Conservation (phyloP, 2,888 invertebrate species). For the Alloplasta piceator region DNA sequence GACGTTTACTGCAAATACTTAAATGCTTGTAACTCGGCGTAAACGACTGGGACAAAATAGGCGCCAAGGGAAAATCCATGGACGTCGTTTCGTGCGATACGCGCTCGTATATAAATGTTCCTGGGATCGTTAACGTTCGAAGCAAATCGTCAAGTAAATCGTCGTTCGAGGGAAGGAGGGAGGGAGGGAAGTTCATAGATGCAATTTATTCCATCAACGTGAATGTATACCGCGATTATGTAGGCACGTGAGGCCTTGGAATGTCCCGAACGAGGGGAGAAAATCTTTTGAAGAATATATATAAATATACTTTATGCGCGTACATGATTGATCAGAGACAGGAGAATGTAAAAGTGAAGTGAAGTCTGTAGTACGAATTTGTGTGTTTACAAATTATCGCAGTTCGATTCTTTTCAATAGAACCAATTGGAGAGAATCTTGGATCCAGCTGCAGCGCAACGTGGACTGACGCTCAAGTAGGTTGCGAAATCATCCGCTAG, state of each 20-base stretch:
- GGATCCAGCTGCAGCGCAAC: too few species aligned
- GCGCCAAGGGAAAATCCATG: slow-evolving; percentile 2
- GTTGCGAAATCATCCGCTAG: too few species aligned
- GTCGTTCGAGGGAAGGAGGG: not conserved
- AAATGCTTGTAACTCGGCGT: not conserved
- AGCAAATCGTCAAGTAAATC: not conserved
- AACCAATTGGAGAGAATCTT: too few species aligned
- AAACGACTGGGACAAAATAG: slow-evolving; percentile 2
- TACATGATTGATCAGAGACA: too few species aligned
- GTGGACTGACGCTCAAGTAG: too few species aligned
- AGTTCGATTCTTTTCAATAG: too few species aligned
- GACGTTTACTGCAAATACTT: not conserved
- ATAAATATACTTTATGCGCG: too few species aligned
- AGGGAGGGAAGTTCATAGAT: slow-evolving; percentile 24
- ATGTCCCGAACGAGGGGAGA: too few species aligned
- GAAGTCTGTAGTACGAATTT: too few species aligned
- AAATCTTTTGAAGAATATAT: not conserved
- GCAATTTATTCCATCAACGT: not conserved
- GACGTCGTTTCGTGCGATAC: not conserved
- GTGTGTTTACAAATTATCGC: too few species aligned
- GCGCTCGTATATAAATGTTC: not conserved
- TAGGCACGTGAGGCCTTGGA: slow-evolving; percentile 7
- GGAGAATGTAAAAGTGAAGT: too few species aligned
- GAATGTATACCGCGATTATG: not conserved
- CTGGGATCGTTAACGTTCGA: slow-evolving; percentile 14